Percentiles rank a stretch among this genome's conserved stretches.
Conservation (phyloP, 2,113 vertebrate species). For the Ochotona curzoniae region DNA sequence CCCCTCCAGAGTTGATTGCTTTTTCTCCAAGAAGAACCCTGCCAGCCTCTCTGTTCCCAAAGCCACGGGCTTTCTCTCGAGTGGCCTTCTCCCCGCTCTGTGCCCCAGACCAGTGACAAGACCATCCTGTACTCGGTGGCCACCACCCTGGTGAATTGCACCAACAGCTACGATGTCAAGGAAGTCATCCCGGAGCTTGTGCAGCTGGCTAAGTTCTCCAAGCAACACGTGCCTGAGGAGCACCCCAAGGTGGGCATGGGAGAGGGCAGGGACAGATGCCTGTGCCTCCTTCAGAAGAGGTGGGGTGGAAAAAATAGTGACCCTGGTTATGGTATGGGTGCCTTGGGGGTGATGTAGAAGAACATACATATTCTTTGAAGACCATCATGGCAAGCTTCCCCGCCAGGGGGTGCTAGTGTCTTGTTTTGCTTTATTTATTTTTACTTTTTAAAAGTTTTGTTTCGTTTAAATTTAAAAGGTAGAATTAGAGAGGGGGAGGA, state of each 20-base stretch:
- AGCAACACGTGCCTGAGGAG: conserved; percentile 97
- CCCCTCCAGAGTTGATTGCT: neutral
- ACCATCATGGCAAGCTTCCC: neutral
- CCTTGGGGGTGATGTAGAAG: neutral
- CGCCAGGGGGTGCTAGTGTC: neutral
- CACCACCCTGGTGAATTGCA: conserved; percentile 95
- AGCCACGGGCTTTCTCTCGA: neutral
- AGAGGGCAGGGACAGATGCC: accelerated
- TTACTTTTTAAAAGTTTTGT: neutral
- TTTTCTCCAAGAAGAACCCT: neutral
- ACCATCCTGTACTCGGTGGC: conserved; percentile 96
- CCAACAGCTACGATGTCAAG: conserved; percentile 97
- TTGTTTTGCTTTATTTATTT: too few relatives aligned
- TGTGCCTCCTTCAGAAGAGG: too few relatives aligned
- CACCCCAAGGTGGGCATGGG: conserved; percentile 93
- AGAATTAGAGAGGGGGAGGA: too few relatives aligned
- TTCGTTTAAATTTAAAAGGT: too few relatives aligned
- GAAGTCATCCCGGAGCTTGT: conserved; percentile 96
- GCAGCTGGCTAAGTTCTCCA: conserved; percentile 98
- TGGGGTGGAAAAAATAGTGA: accelerated
- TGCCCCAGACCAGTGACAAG: conserved; percentile 92
- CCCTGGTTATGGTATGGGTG: accelerated
- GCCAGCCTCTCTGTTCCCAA: neutral
- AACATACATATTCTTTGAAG: neutral
- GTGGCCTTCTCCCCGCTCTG: neutral